These are phyloP conservation scores for Schizopygopsis pylzovi DNA, from an alignment of 2,797 vertebrate species.

Conservation along the genomic window DNA sequence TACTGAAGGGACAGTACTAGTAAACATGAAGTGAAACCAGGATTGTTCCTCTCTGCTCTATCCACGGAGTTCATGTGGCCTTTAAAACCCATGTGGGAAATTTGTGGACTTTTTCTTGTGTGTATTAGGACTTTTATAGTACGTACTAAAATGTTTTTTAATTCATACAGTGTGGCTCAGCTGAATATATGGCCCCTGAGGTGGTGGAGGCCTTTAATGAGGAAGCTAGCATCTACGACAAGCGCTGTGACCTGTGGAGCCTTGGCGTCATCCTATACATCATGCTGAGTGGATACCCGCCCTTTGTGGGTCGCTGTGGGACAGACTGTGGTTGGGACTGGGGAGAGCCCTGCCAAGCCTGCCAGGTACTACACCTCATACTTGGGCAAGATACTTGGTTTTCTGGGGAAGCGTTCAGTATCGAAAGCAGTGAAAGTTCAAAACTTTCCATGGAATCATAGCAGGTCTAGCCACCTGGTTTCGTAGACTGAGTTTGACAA, in stretches of 20 bases:
- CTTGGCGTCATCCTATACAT: constrained; percentile 97
- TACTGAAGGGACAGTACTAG: neutral
- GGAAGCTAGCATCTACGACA: constrained; percentile 96
- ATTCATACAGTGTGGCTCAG: constrained; percentile 89
- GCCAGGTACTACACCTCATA: constrained; percentile 88
- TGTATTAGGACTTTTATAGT: neutral
- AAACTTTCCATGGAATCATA: neutral
- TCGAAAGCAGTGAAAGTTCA: neutral
- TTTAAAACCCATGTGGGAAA: neutral
- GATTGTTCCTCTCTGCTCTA: neutral
- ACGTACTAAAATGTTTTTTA: neutral
- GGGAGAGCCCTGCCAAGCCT: constrained; percentile 92
- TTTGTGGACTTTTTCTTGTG: neutral
- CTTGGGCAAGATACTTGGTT: neutral
- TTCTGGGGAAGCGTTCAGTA: neutral
- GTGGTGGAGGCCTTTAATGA: constrained; percentile 98
- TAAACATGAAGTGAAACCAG: constrained; percentile 7
- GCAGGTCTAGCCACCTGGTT: neutral
- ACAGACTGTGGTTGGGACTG: constrained; percentile 95
- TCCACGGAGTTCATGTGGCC: neutral
- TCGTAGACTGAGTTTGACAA: neutral
- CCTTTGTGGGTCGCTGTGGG: constrained; percentile 94
- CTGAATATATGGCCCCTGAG: constrained; percentile 98
- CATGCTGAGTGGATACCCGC: constrained; percentile 95
- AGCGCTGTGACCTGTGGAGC: constrained; percentile 98